These are phyloP conservation scores for Tachycineta bicolor DNA, from an alignment of 2,113 vertebrate species.

Conservation along the genomic window DNA sequence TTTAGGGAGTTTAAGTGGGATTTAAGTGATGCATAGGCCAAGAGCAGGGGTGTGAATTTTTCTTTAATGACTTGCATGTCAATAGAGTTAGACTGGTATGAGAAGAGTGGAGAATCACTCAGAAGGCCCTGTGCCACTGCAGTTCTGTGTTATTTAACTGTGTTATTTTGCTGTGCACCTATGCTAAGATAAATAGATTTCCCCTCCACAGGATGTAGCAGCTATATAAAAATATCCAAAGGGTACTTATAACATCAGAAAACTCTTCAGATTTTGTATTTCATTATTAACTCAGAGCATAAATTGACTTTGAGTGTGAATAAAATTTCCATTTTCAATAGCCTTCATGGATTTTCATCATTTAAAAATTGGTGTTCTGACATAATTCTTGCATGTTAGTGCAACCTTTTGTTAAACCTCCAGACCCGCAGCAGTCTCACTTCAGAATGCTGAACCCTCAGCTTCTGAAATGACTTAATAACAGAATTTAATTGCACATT, in stretches of 20 bases:
- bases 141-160: not conserved
- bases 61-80: not conserved
- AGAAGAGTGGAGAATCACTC: not conserved
- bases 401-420: not conserved
- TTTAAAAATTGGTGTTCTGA: not conserved
- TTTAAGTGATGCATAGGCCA: not conserved
- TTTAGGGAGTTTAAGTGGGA: not conserved
- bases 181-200: not conserved
- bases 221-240: not conserved
- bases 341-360: not conserved
- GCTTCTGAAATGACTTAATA: not conserved
- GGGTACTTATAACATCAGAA: not conserved
- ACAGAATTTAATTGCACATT: not conserved
- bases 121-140: not conserved
- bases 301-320: not conserved
- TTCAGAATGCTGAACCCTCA: not conserved
- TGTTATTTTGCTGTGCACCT: not conserved
- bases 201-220: not conserved
- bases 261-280: not conserved
- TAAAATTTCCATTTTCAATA: constrained; percentile 7
- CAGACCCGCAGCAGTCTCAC: not conserved
- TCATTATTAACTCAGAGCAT: not conserved
- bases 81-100: not conserved
- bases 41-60: not conserved
- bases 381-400: not conserved